Conservation (phyloP, 2,888 invertebrate species). For the Lasioglossum marginatum region DNA sequence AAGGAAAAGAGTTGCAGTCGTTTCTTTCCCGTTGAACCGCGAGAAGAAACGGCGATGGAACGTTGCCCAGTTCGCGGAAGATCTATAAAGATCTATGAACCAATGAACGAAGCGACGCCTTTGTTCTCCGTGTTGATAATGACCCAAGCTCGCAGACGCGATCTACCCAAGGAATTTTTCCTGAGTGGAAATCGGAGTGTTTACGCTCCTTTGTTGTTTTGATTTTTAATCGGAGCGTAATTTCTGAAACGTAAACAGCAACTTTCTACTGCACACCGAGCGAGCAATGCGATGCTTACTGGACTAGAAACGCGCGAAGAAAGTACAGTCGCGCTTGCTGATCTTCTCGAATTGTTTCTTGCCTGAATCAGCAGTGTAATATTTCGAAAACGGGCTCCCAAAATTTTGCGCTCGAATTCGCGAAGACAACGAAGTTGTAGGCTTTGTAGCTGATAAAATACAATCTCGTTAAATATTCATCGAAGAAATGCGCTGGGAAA, state of each 20-base stretch:
- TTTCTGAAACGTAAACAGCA: constrained; percentile 35
- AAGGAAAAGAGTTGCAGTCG: background rate
- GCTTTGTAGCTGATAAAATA: background rate
- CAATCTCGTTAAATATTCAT: background rate
- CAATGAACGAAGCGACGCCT: background rate
- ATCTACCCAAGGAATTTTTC: constrained; percentile 1
- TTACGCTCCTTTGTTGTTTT: constrained; percentile 1
- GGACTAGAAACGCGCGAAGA: constrained; percentile 26
- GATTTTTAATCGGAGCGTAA: constrained; percentile 35
- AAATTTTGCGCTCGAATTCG: background rate
- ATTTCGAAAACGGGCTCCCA: background rate
- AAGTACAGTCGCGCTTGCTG: constrained; percentile 10
- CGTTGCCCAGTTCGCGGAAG: constrained; percentile 19
- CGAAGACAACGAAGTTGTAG: background rate
- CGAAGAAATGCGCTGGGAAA: background rate
- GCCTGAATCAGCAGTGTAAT: background rate
- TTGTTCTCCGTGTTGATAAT: constrained; percentile 12
- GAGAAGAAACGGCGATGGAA: background rate
- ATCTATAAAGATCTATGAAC: constrained; percentile 24
- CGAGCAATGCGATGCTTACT: constrained; percentile 29
- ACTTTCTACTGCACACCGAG: constrained; percentile 52
- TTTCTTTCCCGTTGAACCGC: background rate
- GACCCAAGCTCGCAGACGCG: background rate
- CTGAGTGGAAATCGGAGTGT: background rate
- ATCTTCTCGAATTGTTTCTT: background rate